Evolutionary conservation across 2,113 vertebrate genomes (phyloP), one percentile per base, ranked within the genome.

Genomic region (Sturnira hondurensis): DNA sequence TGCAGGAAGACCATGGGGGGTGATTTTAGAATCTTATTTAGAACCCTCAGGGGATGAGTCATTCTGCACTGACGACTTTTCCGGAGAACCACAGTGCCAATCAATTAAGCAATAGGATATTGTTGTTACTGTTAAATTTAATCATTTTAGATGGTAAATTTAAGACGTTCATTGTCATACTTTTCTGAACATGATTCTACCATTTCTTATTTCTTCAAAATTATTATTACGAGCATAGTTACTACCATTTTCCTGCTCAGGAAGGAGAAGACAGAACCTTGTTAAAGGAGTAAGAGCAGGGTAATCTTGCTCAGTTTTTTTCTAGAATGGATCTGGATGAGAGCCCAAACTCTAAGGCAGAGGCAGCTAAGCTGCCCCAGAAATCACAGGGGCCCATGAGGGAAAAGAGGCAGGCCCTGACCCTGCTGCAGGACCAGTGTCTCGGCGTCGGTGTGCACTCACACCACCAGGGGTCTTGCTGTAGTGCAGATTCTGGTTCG

Each of bases 1-100:
- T 56, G 77, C 97, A 97, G 97, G 97, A 97, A 97, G 96, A 95
- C 86, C 95, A 96, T 80, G 91, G 93, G 96, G 94, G 95, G 93
- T 96, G 94, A 94, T 96, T 96, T 97, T 94, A 95, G 73, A 88
- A 93, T 97, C 88, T 77, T 90, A 91, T 91, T 97, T 86, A 94
- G 89, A 96, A 95, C 77, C 58, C 65, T 93, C 89, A 95, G 96
- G 88, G 95, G 94, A 83, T 97, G 97, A 97, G 86, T 97, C 97
- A 97, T 91, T 93, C 93, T 86, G 67, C 31, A 50, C 85, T 97
- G 96, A 96, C 91, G 68, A 83, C 86, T 91, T 96, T 97, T 97
- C 97, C 94, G 93, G 94, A 91, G 97, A 96, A 70, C 63, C 73
- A 47, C 63, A 65, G 91, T 90, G 78, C 54, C 96, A 94, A 94